A percentile compares a stretch with the other conserved stretches of the same genome.
Evolutionary conservation across 1,140 invertebrate species (phyloP).

Genomic region (Heliconius eleuchia): DNA sequence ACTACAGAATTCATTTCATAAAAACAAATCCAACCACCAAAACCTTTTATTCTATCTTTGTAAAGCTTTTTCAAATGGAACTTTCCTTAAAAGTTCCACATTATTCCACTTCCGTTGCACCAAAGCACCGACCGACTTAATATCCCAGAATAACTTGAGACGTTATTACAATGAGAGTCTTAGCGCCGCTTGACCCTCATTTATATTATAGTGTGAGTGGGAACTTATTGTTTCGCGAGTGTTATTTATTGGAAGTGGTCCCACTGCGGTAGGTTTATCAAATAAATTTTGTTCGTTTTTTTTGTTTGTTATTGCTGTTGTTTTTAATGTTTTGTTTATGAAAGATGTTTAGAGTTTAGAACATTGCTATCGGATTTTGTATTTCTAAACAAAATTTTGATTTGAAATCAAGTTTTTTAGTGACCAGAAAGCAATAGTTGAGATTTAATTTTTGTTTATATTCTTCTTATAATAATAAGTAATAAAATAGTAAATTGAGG

Average conservation of each 20-base stretch:
- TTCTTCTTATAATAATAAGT: too few species aligned
- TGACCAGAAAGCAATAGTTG: too few species aligned
- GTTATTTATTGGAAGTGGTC: background rate
- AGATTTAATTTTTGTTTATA: too few species aligned
- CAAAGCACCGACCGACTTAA: background rate
- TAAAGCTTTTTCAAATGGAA: background rate
- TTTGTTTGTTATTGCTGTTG: background rate
- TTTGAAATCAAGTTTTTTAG: too few species aligned
- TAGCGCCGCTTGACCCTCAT: slow-evolving; percentile 9
- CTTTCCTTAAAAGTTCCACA: slow-evolving; percentile 9
- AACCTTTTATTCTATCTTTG: background rate
- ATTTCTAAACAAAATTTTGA: too few species aligned
- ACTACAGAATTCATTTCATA: too few species aligned
- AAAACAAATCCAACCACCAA: background rate
- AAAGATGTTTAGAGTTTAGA: background rate
- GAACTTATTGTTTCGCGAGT: slow-evolving; percentile 9
- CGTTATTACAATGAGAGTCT: slow-evolving; percentile 4
- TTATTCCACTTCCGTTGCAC: slow-evolving; percentile 3
- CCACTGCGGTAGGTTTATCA: background rate
- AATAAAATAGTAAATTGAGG: too few species aligned
- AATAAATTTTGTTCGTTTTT: background rate
- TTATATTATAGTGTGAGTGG: slow-evolving; percentile 5
- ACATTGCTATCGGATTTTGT: too few species aligned
- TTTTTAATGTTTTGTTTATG: background rate
- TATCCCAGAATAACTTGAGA: slow-evolving; percentile 8